These are phyloP conservation scores for Parnassius mnemosyne DNA, from an alignment of 2,888 invertebrate genomes.

Conservation along the genomic window DNA sequence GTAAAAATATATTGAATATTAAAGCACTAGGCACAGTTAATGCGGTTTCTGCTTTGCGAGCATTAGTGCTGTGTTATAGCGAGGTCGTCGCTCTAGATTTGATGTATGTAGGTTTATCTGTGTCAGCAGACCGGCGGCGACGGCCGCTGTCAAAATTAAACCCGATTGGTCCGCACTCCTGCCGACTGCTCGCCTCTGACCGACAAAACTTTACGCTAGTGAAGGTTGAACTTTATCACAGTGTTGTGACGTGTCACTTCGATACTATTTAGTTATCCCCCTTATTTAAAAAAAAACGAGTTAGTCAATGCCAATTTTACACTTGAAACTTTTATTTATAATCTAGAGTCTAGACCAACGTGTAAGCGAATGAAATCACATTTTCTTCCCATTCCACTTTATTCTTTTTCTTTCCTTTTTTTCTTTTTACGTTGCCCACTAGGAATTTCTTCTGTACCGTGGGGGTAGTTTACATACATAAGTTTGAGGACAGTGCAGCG, in stretches of 20 bases:
- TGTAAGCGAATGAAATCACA: too few relatives aligned
- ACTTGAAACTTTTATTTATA: too few relatives aligned
- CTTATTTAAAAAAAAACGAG: background rate
- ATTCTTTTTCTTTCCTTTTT: too few relatives aligned
- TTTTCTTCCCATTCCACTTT: too few relatives aligned
- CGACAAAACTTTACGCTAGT: slow-evolving; percentile 17
- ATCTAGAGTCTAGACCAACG: too few relatives aligned
- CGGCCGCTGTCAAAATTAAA: slow-evolving; percentile 38
- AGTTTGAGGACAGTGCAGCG: too few relatives aligned
- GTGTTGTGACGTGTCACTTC: background rate
- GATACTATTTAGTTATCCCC: background rate
- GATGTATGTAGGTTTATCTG: slow-evolving; percentile 32
- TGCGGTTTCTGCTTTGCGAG: slow-evolving; percentile 24
- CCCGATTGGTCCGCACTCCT: slow-evolving; percentile 9
- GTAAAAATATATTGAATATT: background rate
- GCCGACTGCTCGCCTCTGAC: slow-evolving; percentile 16
- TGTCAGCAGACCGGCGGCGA: slow-evolving; percentile 39
- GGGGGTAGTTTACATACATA: too few relatives aligned
- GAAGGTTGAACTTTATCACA: slow-evolving; percentile 12
- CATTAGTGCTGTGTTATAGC: slow-evolving; percentile 28
- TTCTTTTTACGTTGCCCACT: too few relatives aligned
- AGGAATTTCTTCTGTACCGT: too few relatives aligned
- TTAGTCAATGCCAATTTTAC: too few relatives aligned
- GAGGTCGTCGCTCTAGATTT: slow-evolving; percentile 40
- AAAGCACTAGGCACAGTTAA: slow-evolving; percentile 1